phyloP scores from a whole-genome alignment of 1,140 invertebrate species.

The Anastrepha ludens region DNA sequence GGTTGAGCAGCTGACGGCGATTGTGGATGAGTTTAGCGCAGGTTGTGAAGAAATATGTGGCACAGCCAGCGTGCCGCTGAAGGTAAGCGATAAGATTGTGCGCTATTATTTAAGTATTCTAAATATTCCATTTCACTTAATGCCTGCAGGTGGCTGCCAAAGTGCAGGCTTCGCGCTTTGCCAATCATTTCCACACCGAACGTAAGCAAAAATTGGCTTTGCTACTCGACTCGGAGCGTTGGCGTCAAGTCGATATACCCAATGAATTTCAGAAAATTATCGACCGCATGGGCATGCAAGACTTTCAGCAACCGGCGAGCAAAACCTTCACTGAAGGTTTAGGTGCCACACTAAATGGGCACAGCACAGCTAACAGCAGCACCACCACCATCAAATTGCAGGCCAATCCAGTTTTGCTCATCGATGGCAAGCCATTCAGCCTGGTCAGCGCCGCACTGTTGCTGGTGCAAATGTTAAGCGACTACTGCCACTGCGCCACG shows the following conservation, averaged over 20 bases:
- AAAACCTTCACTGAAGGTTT: constrained; percentile 67
- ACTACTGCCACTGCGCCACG: constrained; percentile 89
- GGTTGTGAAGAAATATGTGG: constrained; percentile 87
- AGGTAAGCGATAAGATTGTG: constrained; percentile 68
- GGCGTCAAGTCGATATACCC: constrained; percentile 95
- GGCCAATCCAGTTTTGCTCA: constrained; percentile 78
- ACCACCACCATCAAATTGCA: constrained; percentile 62
- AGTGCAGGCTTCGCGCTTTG: constrained; percentile 92
- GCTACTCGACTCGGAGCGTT: constrained; percentile 92
- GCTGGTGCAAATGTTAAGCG: constrained; percentile 89
- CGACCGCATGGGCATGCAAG: constrained; percentile 80
- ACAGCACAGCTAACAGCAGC: constrained; percentile 68
- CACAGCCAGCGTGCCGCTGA: constrained; percentile 85
- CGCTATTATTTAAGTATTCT: too few relatives aligned
- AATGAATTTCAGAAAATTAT: constrained; percentile 89
- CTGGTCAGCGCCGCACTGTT: constrained; percentile 90
- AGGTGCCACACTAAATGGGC: constrained; percentile 45
- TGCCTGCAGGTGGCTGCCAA: constrained; percentile 81
- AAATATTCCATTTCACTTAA: background rate
- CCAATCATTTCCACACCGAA: constrained; percentile 93
- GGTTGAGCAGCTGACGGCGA: constrained; percentile 84
- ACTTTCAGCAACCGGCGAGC: constrained; percentile 65
- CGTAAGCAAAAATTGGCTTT: constrained; percentile 88
- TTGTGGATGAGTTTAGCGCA: constrained; percentile 87
- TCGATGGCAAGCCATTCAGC: constrained; percentile 88